Conservation (phyloP, 2,888 invertebrate genomes). For the Pherbina coryleti region DNA sequence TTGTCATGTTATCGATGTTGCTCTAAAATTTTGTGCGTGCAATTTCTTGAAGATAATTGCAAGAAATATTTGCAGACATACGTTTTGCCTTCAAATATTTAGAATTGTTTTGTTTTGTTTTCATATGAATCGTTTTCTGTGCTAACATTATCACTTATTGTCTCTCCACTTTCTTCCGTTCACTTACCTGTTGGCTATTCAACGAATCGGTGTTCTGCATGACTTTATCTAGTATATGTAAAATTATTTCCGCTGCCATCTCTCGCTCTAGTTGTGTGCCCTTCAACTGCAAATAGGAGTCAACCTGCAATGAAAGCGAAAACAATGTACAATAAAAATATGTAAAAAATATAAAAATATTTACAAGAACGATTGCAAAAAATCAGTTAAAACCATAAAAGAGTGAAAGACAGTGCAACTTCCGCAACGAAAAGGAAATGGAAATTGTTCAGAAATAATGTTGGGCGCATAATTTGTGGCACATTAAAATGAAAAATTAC, state of each 20-base stretch:
- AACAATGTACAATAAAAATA: conserved; percentile 40
- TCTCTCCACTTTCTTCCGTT: background rate
- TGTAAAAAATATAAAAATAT: background rate
- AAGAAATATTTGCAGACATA: too few relatives aligned
- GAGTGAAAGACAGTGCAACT: conserved; percentile 10
- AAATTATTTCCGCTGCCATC: conserved; percentile 72
- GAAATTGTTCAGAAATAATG: conserved; percentile 13
- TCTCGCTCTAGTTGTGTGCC: conserved; percentile 70
- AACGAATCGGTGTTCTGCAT: conserved; percentile 77
- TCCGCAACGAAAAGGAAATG: conserved; percentile 18
- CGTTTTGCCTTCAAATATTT: too few relatives aligned
- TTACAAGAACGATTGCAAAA: background rate
- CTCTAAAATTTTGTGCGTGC: too few relatives aligned
- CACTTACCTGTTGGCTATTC: conserved; percentile 79
- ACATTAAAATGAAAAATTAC: conserved; percentile 65
- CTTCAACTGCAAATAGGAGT: conserved; percentile 68
- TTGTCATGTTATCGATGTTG: too few relatives aligned
- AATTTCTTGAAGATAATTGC: too few relatives aligned
- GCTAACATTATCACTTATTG: too few relatives aligned
- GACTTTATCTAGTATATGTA: conserved; percentile 77
- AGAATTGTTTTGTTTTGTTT: too few relatives aligned
- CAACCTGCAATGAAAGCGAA: conserved; percentile 61
- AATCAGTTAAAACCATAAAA: background rate
- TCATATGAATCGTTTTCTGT: too few relatives aligned
- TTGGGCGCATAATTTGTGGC: conserved; percentile 55